These are phyloP conservation scores for Heliconius nattereri DNA, from an alignment of 1,140 invertebrate species.

Conservation along the genomic window DNA sequence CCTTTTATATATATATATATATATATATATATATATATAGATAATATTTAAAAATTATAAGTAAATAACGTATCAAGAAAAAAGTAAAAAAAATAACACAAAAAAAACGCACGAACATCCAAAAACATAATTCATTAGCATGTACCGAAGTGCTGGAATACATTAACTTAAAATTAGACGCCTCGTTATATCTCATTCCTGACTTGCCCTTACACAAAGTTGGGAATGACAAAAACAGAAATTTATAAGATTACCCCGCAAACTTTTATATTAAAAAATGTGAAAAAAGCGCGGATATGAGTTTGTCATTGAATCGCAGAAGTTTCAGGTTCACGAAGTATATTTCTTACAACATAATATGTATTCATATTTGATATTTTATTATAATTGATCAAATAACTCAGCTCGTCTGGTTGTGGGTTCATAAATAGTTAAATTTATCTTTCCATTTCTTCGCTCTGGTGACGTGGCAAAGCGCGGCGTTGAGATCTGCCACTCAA, in stretches of 20 bases:
- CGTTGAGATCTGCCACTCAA: too few relatives aligned
- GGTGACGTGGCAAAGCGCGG: too few relatives aligned
- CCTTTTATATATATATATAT: too few relatives aligned
- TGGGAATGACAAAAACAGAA: constrained; percentile 25
- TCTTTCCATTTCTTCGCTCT: too few relatives aligned
- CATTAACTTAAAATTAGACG: constrained; percentile 20
- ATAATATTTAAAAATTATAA: too few relatives aligned
- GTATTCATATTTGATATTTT: not conserved
- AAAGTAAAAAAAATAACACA: too few relatives aligned
- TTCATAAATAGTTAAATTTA: too few relatives aligned
- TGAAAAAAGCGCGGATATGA: constrained; percentile 18
- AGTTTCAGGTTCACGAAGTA: not conserved
- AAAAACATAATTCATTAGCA: not conserved
- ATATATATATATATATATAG: too few relatives aligned
- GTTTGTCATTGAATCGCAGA: not conserved
- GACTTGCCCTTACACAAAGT: constrained; percentile 5
- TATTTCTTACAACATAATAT: not conserved
- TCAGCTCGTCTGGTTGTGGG: too few relatives aligned
- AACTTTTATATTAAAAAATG: constrained; percentile 36
- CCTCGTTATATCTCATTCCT: constrained; percentile 13
- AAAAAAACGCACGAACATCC: not conserved
- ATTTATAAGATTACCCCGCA: constrained; percentile 28
- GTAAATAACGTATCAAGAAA: not conserved
- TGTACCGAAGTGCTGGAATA: not conserved
- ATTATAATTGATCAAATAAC: too few relatives aligned